phyloP scores from a whole-genome alignment of 1,140 invertebrate species.

The Drosophila neocordata region DNA sequence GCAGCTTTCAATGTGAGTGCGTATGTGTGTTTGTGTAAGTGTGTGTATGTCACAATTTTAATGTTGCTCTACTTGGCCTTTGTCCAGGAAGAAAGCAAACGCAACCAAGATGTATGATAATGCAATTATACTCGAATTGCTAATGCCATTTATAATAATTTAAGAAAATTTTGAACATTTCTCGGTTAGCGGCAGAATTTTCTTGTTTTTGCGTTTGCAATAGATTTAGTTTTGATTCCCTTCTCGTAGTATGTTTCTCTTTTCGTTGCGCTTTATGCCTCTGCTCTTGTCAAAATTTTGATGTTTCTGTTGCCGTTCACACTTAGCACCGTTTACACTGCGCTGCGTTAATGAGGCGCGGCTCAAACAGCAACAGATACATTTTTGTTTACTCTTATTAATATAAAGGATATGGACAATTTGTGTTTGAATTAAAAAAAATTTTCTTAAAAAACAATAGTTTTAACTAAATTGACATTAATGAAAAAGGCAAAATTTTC shows the following conservation, averaged over 20 bases:
- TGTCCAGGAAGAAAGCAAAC: slow-evolving; percentile 32
- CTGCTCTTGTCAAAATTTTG: slow-evolving; percentile 5
- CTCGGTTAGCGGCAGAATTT: slow-evolving; percentile 40
- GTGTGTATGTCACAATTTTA: slow-evolving; percentile 34
- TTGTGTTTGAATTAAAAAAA: not conserved
- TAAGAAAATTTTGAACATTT: slow-evolving; percentile 56
- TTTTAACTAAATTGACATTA: too few relatives aligned
- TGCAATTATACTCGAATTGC: not conserved
- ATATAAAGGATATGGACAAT: not conserved
- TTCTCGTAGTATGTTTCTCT: slow-evolving; percentile 20
- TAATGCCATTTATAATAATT: slow-evolving; percentile 31
- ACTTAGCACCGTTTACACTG: not conserved
- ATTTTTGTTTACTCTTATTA: not conserved
- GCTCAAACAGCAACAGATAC: slow-evolving; percentile 4
- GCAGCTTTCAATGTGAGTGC: slow-evolving; percentile 16
- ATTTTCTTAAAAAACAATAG: not conserved
- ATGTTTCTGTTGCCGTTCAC: slow-evolving; percentile 8
- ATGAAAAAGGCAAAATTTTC: too few relatives aligned
- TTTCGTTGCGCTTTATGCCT: slow-evolving; percentile 4
- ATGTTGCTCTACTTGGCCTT: slow-evolving; percentile 41
- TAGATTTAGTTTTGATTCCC: slow-evolving; percentile 25
- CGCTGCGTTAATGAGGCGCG: not conserved
- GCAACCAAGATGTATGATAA: slow-evolving; percentile 2
- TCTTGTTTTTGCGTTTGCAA: slow-evolving; percentile 26
- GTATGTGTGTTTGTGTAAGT: slow-evolving; percentile 22